Evolutionary conservation across 2,797 vertebrate species (phyloP), one percentile per base, ranked within the genome.

Genomic region (Sparidentex hasta): DNA sequence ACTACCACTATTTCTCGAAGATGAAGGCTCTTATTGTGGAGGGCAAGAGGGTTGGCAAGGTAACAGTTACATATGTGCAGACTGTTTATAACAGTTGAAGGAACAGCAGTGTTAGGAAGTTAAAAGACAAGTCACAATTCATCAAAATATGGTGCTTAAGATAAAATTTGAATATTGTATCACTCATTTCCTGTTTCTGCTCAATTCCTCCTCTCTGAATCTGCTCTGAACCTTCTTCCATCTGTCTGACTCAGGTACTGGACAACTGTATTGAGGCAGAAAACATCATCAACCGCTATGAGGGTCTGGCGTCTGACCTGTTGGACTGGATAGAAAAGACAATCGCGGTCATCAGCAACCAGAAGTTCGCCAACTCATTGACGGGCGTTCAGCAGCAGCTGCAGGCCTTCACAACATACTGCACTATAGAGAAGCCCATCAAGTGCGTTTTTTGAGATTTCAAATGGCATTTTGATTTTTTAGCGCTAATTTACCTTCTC

Each of bases 1-100:
- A 97, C 92, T 99, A 99, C 89, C 98, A 99, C 88, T 99, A 99
- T 89, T 99, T 99, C 95, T 99, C 98, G 86, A 99, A 99, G 94
- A 99, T 99, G 98, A 99, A 99, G 91, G 98, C 98, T 14, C 93
- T 99, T 87, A 97, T 98, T 1, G 98, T 99, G 84, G 98, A 99
- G 79, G 98, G 98, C 63, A 99, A 99, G 84, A 93, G 98, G 56
- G 96, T 99, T 0, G 98, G 98, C 74, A 99, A 99, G 97, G 98
- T 99, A 92, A 80, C 1, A 9, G 7, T 62, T 20, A 46, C 0
- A 46, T 2, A 46, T 16, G 0, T 29, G 23, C 18, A 56, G 7
- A 57, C 2, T 14, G 21, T 23, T 17, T 1, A 23, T 48, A 9
- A 38, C 51, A 57, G 12, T 0, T 43, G 4, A 62, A 13, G 1